Conservation (phyloP, 2,888 invertebrate genomes). For the Cataglyphis livida region DNA sequence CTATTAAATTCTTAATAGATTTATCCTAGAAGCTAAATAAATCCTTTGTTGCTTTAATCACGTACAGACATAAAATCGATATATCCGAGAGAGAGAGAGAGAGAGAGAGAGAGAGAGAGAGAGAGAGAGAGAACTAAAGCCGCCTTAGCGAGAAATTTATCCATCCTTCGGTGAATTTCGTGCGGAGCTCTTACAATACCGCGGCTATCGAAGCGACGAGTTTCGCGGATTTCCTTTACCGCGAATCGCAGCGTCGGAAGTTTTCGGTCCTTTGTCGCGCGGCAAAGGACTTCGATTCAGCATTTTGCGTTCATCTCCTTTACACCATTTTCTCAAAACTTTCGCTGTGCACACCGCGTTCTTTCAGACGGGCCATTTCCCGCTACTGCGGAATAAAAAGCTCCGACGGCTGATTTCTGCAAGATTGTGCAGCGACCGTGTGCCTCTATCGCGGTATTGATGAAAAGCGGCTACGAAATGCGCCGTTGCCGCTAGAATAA, state of each 20-base stretch:
- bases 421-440: slow-evolving; percentile 9
- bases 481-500: slow-evolving; percentile 24
- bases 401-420: slow-evolving; percentile 38
- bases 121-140: slow-evolving; percentile 16
- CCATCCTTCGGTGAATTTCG: slow-evolving; percentile 35
- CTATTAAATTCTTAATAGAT: neutral
- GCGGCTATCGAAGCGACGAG: slow-evolving; percentile 40
- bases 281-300: slow-evolving; percentile 63
- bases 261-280: slow-evolving; percentile 56
- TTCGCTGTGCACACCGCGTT: slow-evolving; percentile 25
- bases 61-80: neutral
- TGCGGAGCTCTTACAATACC: slow-evolving; percentile 25
- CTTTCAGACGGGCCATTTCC: slow-evolving; percentile 49
- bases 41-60: slow-evolving; percentile 9
- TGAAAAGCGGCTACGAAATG: neutral
- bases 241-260: slow-evolving; percentile 27
- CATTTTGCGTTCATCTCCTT: slow-evolving; percentile 47
- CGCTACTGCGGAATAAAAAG: slow-evolving; percentile 61
- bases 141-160: slow-evolving; percentile 35
- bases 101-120: slow-evolving; percentile 7
- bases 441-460: neutral
- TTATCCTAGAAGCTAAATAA: neutral
- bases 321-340: slow-evolving; percentile 58
- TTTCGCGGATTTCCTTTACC: slow-evolving; percentile 39
- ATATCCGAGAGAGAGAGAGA: slow-evolving; percentile 23